These are phyloP conservation scores for Drosophila neonasuta DNA, from an alignment of 2,888 invertebrate genomes.

Conservation along the genomic window DNA sequence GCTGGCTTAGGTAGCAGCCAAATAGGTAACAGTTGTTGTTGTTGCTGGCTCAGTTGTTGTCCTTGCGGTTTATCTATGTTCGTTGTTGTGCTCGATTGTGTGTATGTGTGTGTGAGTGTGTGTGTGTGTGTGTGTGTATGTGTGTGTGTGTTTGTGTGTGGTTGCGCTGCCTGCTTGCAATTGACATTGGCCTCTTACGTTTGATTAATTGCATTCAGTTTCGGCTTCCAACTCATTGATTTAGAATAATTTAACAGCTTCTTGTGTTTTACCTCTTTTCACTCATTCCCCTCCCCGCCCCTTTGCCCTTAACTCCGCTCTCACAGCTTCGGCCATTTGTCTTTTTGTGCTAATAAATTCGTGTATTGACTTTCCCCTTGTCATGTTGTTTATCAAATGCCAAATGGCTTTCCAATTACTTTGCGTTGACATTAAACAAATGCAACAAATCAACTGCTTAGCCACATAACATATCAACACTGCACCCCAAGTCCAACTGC, in stretches of 20 bases:
- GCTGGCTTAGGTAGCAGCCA: neutral
- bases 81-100: conserved; percentile 2
- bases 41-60: conserved; percentile 32
- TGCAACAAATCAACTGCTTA: conserved; percentile 25
- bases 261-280: conserved; percentile 24
- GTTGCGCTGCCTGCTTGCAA: conserved; percentile 36
- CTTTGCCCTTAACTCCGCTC: neutral
- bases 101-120: neutral
- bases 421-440: conserved; percentile 62
- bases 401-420: conserved; percentile 61
- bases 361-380: conserved; percentile 26
- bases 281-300: neutral
- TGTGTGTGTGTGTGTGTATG: neutral
- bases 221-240: conserved; percentile 64
- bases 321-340: neutral
- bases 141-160: conserved; percentile 13
- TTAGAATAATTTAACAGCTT: conserved; percentile 63
- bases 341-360: conserved; percentile 57
- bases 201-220: conserved; percentile 73
- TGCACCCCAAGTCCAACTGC: neutral
- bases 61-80: conserved; percentile 39
- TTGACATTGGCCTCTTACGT: conserved; percentile 62
- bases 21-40: conserved; percentile 29
- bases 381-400: conserved; percentile 45
- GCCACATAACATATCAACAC: neutral